A percentile compares a stretch with the other conserved stretches of the same genome.
These are phyloP conservation scores for Cerastis rubricosa DNA, from an alignment of 2,888 invertebrate genomes.

Conservation along the genomic window DNA sequence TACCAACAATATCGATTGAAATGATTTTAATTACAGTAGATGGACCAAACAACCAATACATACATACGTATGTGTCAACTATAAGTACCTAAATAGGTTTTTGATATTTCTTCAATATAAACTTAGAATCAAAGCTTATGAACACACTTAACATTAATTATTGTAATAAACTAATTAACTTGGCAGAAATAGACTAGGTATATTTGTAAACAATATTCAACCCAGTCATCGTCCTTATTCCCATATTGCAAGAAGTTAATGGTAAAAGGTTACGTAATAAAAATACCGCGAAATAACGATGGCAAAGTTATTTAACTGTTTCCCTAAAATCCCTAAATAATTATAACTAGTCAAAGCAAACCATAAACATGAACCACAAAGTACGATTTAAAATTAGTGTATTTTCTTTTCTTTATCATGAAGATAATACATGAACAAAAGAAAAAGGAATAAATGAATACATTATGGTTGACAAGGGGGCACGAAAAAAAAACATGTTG, in stretches of 20 bases:
- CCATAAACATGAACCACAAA: neutral
- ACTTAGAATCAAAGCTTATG: slow-evolving; percentile 11
- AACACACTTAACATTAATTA: slow-evolving; percentile 1
- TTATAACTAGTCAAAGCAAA: too few relatives aligned
- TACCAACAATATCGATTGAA: slow-evolving; percentile 10
- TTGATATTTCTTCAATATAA: slow-evolving; percentile 13
- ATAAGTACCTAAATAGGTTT: neutral
- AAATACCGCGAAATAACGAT: neutral
- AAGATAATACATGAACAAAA: neutral
- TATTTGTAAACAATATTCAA: slow-evolving; percentile 1
- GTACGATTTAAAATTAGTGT: neutral
- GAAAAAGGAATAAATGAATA: neutral
- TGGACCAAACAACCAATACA: slow-evolving; percentile 23
- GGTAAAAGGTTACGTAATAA: neutral
- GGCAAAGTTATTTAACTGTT: neutral
- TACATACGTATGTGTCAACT: neutral
- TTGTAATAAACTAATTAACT: slow-evolving; percentile 19
- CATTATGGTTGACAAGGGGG: neutral
- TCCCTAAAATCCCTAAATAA: too few relatives aligned
- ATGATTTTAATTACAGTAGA: slow-evolving; percentile 36
- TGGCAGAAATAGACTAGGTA: slow-evolving; percentile 13
- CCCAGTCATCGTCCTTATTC: too few relatives aligned
- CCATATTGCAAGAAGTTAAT: neutral
- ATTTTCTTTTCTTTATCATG: neutral
- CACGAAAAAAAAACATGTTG: neutral